phyloP scores from a whole-genome alignment of 2,113 vertebrate species.

The Tachysurus fulvidraco region DNA sequence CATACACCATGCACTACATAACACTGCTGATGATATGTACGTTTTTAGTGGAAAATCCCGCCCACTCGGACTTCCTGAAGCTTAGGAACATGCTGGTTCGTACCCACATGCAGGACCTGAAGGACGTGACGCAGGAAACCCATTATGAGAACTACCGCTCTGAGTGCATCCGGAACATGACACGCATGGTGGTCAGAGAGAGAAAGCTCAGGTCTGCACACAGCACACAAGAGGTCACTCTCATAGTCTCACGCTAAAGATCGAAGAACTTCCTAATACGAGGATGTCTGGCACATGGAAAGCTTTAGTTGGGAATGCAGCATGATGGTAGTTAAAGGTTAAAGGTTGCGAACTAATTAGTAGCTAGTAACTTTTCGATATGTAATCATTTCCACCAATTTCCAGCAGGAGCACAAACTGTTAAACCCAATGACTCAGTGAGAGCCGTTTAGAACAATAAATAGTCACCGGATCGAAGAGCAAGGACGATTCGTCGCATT shows the following conservation, averaged over 20 bases:
- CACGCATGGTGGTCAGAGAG: conserved; percentile 88
- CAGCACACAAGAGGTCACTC: background rate
- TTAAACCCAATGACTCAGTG: background rate
- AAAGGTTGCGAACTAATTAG: background rate
- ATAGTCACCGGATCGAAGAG: background rate
- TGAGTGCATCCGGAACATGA: conserved; percentile 94
- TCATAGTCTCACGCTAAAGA: background rate
- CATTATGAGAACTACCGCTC: conserved; percentile 97
- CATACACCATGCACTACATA: background rate
- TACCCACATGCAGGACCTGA: conserved; percentile 97
- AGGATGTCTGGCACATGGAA: background rate
- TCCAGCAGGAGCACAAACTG: background rate
- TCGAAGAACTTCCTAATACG: background rate
- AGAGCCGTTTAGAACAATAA: background rate
- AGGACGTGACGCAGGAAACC: conserved; percentile 88
- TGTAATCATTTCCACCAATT: background rate
- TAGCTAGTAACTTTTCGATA: background rate
- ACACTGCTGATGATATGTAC: background rate
- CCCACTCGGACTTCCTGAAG: conserved; percentile 91
- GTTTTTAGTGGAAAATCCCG: conserved; percentile 70
- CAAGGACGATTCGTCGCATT: background rate
- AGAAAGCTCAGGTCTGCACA: conserved; percentile 85
- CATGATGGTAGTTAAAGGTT: background rate
- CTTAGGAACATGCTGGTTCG: conserved; percentile 94
- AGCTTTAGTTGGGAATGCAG: background rate